These are phyloP conservation scores for Sminthurides aquaticus DNA, from an alignment of 2,888 invertebrate species.

Conservation along the genomic window DNA sequence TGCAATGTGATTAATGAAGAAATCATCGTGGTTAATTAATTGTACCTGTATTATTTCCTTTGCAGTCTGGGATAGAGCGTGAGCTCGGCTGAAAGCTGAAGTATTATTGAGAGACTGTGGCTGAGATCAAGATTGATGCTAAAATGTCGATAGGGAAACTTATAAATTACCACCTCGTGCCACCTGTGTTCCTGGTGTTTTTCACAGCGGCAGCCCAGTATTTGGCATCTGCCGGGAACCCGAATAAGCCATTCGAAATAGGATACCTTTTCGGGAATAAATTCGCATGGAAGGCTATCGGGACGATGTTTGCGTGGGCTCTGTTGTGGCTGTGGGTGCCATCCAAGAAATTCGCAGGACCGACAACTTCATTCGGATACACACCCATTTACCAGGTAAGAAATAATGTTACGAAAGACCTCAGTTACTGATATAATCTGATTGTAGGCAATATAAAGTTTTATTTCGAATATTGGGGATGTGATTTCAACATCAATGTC, in stretches of 20 bases:
- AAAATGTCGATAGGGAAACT: slow-evolving; percentile 4
- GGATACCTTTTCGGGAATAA: slow-evolving; percentile 43
- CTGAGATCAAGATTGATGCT: too few species aligned
- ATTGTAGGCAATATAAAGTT: too few species aligned
- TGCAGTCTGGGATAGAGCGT: too few species aligned
- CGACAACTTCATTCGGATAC: slow-evolving; percentile 50
- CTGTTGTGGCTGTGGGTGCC: slow-evolving; percentile 48
- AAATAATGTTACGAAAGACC: background rate
- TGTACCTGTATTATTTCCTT: too few species aligned
- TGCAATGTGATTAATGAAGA: too few species aligned
- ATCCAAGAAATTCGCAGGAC: slow-evolving; percentile 48
- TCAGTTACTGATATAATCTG: too few species aligned
- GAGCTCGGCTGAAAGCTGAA: too few species aligned
- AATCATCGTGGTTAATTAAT: too few species aligned
- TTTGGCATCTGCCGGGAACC: slow-evolving; percentile 44
- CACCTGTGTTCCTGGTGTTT: slow-evolving; percentile 45
- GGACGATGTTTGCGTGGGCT: slow-evolving; percentile 46
- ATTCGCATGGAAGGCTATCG: slow-evolving; percentile 45
- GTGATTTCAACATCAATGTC: too few species aligned
- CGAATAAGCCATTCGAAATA: slow-evolving; percentile 32
- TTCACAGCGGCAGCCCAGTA: slow-evolving; percentile 45
- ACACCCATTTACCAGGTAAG: slow-evolving; percentile 46
- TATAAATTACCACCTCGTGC: slow-evolving; percentile 44
- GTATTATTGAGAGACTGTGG: too few species aligned
- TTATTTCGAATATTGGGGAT: background rate